Evolutionary conservation across 2,797 vertebrate species (phyloP), one percentile per base, ranked within the genome.

Genomic region (Alauda arvensis): DNA sequence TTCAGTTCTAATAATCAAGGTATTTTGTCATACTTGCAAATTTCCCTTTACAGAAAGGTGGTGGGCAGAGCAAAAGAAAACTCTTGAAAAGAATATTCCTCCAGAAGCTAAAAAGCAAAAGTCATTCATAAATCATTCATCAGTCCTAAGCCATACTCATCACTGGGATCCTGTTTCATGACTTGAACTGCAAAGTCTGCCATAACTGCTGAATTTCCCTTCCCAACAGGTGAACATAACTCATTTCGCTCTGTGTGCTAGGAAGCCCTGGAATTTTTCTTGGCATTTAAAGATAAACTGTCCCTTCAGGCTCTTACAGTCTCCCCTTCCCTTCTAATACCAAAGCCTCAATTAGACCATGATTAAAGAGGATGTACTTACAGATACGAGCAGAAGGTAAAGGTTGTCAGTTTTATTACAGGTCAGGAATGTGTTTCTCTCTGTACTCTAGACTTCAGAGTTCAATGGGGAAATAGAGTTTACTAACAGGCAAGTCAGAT

Each of bases 401-500:
- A 88, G 68, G 57, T 67, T 90, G 60, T 46, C 82, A 67, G 31
- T 83, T 88, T 89, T 87, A 87, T 52, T 88, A 70, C 57, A 67
- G 74, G 79, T 72, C 86, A 93, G 74, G 46, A 93, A 89, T 83
- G 69, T 78, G 56, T 76, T 87, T 85, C 49, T 60, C 48, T 85
- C 48, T 55, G n/a, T 83, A 40, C 46, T 88, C 42, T 37, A 28
- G 18, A 52, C n/a, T 90, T 92, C 75, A 56, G 52, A 75, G 67
- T 89, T 94, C 80, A 83, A 80, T 24, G 12, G 69, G 31, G 48
- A 62, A 94, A 94, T 25, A 88, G 46, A 90, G 40, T 94, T 95
- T 91, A 89, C 77, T 67, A 91, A 86, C 52, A 91, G 84, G 53
- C 61, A 71, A 94, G 87, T 93, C 71, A 77, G 77, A 93, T 88